Evolutionary conservation across 2,797 vertebrate genomes (phyloP).

Genomic region (Poeciliopsis paucimaculata): DNA sequence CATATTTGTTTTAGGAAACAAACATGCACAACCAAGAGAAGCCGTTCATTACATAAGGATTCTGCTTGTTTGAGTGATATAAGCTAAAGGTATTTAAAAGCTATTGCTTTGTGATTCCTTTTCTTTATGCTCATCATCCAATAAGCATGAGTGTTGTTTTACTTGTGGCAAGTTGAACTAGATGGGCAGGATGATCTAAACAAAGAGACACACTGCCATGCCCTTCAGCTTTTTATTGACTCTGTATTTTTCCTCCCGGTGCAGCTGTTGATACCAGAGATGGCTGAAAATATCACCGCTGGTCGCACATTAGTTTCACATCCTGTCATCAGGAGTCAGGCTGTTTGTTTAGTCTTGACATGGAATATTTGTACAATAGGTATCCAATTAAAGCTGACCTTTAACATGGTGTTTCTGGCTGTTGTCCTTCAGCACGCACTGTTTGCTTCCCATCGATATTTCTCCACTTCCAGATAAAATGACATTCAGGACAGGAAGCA

Average conservation of each 20-base stretch:
- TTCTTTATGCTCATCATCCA: background rate
- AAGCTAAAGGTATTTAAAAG: background rate
- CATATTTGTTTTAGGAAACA: background rate
- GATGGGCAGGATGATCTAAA: constrained; percentile 27
- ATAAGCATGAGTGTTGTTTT: background rate
- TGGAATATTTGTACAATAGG: constrained; percentile 54
- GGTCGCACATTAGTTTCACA: constrained; percentile 45
- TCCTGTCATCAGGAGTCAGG: constrained; percentile 50
- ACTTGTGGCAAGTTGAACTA: constrained; percentile 24
- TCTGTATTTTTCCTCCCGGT: constrained; percentile 36
- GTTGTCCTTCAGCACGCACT: constrained; percentile 28
- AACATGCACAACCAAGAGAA: background rate
- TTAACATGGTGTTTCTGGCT: constrained; percentile 55
- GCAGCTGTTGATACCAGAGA: constrained; percentile 58
- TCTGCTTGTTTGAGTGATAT: background rate
- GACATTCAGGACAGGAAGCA: constrained; percentile 47
- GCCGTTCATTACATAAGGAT: background rate
- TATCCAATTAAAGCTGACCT: constrained; percentile 73
- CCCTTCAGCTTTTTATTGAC: constrained; percentile 49
- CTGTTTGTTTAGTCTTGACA: constrained; percentile 58
- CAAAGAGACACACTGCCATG: constrained; percentile 28
- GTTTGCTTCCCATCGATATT: constrained; percentile 44
- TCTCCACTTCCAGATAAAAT: constrained; percentile 42
- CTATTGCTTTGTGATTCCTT: constrained; percentile 2
- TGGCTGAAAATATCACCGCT: constrained; percentile 39